phyloP scores from a whole-genome alignment of 2,797 vertebrate species.

The Gymnoscopelus braueri region DNA sequence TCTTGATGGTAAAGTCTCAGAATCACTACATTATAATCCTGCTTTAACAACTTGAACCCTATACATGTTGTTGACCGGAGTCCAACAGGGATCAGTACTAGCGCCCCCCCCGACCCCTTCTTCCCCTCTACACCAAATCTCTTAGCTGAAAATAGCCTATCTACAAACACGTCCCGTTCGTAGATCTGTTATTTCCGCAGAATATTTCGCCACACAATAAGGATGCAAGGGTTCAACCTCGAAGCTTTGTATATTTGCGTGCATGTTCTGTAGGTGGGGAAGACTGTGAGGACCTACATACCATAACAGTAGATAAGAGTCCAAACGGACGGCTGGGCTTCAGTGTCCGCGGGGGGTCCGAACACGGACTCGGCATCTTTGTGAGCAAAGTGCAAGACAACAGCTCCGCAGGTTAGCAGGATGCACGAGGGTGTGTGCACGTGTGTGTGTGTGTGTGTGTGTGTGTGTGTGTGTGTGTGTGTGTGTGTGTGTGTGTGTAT shows the following conservation, averaged over 20 bases:
- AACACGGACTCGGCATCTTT: conserved; percentile 96
- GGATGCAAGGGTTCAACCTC: neutral
- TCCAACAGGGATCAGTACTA: too few species aligned
- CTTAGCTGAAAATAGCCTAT: too few species aligned
- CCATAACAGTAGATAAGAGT: conserved; percentile 92
- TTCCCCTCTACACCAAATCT: too few species aligned
- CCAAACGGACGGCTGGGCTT: conserved; percentile 92
- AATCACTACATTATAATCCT: neutral
- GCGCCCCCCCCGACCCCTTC: too few species aligned
- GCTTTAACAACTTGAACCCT: conserved; percentile 3
- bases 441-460: neutral
- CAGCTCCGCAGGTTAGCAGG: conserved; percentile 89
- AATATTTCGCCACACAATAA: too few species aligned
- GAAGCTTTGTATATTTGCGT: neutral
- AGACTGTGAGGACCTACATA: conserved; percentile 90
- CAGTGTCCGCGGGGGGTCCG: conserved; percentile 94
- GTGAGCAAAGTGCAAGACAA: conserved; percentile 96
- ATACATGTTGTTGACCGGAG: too few species aligned
- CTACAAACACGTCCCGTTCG: too few species aligned
- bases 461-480: conserved; percentile 8
- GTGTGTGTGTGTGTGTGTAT: conserved; percentile 1
- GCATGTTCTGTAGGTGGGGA: conserved; percentile 82
- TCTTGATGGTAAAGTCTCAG: conserved; percentile 86
- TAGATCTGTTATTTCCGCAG: too few species aligned
- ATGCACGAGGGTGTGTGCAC: conserved; percentile 1